Base-by-base conservation (phyloP, 2,888 invertebrate genomes). In the Caenorhabditis virilis region DNA sequence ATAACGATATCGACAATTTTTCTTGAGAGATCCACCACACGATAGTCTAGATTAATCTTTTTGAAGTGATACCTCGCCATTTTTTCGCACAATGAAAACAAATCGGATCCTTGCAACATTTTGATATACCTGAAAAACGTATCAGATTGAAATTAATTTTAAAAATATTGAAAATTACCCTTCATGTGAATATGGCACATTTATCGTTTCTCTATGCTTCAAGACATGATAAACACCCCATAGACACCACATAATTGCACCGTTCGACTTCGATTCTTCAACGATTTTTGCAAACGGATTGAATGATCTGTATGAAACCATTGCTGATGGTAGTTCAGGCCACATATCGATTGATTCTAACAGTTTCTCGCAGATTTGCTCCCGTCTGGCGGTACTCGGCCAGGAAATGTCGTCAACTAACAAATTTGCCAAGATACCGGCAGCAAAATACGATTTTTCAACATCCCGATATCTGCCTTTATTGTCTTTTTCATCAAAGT, bases 211-310 rank as follows among this genome's bases (percentile, higher is more conserved):
- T 79, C 89, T 89, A 35, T 69, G 66, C 16, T 51, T 36, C 11
- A 72, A 30, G 52, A 90, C 90, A 82, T 90, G 90, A 80, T 89
- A 89, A 72, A 90, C 89, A 1, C 90, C 90, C 90, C 90, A 90
- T 4, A 89, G 88, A 13, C 90, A 90, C 90, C 90, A 90, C 54
- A 90, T 83, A 78, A 90, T 89, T 27, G 90, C 89, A 54, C 88
- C 88, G 76, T 88, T 87, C 62, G 88, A 88, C 66, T 88, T 87
- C 41, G 86, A 85, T 56, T 87, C 86, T 39, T 84, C 83, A 60
- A 90, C 84, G 48, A 90, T 84, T 0, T 89, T 88, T 68, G 89
- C 88, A 84, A 90, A 90, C 22, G 90, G 90, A 72, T 87, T 87
- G 83, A 90, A 89, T 69, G 89, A 89, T 76, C 89, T 70, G 83